Percentiles rank a stretch among this genome's conserved stretches.
These are phyloP conservation scores for Lysandra bellargus DNA, from an alignment of 2,888 invertebrate genomes.

Conservation along the genomic window DNA sequence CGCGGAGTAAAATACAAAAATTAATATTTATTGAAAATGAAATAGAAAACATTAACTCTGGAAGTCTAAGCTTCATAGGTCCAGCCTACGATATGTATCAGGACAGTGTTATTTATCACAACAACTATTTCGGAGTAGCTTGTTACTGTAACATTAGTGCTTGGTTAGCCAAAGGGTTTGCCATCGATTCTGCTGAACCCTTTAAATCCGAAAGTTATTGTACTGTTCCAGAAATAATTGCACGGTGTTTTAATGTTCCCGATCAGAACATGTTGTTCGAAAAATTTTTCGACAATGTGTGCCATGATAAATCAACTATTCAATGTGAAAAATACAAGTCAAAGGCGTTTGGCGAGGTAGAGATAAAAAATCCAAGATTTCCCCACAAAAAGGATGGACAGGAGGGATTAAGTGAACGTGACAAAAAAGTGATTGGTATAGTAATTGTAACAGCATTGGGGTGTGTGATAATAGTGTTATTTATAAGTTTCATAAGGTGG, in stretches of 20 bases:
- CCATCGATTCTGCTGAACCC: conserved; percentile 59
- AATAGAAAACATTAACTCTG: conserved; percentile 64
- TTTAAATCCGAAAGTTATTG: conserved; percentile 82
- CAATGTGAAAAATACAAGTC: conserved; percentile 79
- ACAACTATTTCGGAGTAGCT: conserved; percentile 82
- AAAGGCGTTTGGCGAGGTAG: conserved; percentile 55
- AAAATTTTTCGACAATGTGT: conserved; percentile 82
- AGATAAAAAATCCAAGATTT: conserved; percentile 72
- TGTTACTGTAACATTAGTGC: conserved; percentile 83
- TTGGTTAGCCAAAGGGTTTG: conserved; percentile 78
- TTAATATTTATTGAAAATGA: conserved; percentile 74
- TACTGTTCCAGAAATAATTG: conserved; percentile 79
- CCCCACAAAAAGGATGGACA: conserved; percentile 60
- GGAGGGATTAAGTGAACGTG: conserved; percentile 52
- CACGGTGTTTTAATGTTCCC: conserved; percentile 83
- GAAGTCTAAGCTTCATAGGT: conserved; percentile 82
- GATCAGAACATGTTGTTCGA: conserved; percentile 82
- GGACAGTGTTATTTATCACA: conserved; percentile 74
- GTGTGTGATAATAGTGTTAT: conserved; percentile 74
- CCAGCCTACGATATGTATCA: conserved; percentile 66
- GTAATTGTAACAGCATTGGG: conserved; percentile 77
- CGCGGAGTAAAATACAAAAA: conserved; percentile 78
- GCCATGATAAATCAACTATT: conserved; percentile 73
- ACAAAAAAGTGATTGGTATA: conserved; percentile 71
- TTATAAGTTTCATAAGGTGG: conserved; percentile 80